phyloP scores from a whole-genome alignment of 2,888 invertebrate genomes.

The Quadroppia sp. region DNA sequence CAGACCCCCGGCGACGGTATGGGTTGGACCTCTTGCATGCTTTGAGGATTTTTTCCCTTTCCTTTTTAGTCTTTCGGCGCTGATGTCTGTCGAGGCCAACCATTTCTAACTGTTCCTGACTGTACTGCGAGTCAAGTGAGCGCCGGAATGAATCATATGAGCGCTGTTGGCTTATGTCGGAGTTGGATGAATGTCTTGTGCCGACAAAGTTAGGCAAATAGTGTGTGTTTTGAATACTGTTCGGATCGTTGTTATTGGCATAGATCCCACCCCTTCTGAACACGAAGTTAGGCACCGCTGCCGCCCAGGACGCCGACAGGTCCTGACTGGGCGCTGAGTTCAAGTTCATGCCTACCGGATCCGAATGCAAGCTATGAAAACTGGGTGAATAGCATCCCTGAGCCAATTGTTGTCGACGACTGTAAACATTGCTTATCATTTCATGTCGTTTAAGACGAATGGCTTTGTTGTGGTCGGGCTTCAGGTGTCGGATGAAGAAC shows the following conservation, averaged over 20 bases:
- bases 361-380: conserved; percentile 77
- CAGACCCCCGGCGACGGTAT: conserved; percentile 45
- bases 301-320: conserved; percentile 86
- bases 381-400: conserved; percentile 76
- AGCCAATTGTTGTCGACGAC: conserved; percentile 71
- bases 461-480: conserved; percentile 51
- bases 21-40: conserved; percentile 43
- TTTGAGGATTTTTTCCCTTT: conserved; percentile 43
- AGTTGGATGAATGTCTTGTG: conserved; percentile 45
- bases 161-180: conserved; percentile 43
- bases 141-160: conserved; percentile 43
- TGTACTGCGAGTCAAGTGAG: conserved; percentile 45
- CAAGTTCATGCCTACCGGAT: conserved; percentile 68
- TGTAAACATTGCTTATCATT: conserved; percentile 84
- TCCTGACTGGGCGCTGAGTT: conserved; percentile 72
- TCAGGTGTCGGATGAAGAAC: conserved; percentile 58
- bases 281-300: conserved; percentile 79
- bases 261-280: conserved; percentile 76
- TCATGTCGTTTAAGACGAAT: conserved; percentile 72
- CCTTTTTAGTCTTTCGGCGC: conserved; percentile 46
- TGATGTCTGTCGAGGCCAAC: conserved; percentile 43
- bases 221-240: conserved; percentile 38
- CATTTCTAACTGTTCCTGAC: conserved; percentile 45
- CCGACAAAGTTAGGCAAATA: conserved; percentile 30
- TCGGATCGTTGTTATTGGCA: conserved; percentile 51